Conservation (phyloP, 1,140 invertebrate genomes). For the Probaryconus sp. region DNA sequence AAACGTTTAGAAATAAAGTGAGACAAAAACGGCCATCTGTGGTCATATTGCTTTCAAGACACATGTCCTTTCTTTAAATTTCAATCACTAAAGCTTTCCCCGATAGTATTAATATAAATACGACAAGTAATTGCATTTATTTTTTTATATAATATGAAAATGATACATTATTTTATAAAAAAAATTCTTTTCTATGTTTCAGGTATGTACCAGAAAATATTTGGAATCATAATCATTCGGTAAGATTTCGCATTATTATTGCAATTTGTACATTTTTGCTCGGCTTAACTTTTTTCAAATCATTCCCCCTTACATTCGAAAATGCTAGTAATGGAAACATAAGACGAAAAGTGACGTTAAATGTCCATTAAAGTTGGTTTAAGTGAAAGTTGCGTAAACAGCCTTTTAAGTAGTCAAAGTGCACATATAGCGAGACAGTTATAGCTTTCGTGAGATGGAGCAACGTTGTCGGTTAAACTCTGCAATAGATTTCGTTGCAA, state of each 20-base stretch:
- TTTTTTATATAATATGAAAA: no score
- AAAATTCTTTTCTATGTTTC: constrained; percentile 15
- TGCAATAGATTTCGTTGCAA: constrained; percentile 18
- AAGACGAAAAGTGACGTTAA: constrained; percentile 38
- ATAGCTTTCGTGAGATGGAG: constrained; percentile 14
- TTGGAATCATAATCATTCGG: no score
- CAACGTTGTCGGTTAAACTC: constrained; percentile 1
- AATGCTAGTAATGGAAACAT: constrained; percentile 39
- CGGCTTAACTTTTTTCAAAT: constrained; percentile 26
- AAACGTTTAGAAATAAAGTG: not conserved
- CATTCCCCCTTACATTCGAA: constrained; percentile 30
- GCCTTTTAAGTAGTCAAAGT: constrained; percentile 31
- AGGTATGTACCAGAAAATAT: constrained; percentile 14
- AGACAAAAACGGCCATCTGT: no score
- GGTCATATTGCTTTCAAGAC: no score
- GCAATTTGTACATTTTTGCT: constrained; percentile 1
- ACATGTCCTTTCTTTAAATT: no score
- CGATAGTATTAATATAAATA: no score
- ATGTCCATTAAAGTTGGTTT: constrained; percentile 42
- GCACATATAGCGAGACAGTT: constrained; percentile 29
- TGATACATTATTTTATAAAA: not conserved
- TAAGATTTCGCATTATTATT: no score
- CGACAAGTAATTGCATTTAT: no score
- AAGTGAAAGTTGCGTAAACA: constrained; percentile 44
- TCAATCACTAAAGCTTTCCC: no score